phyloP scores from a whole-genome alignment of 2,797 vertebrate genomes.

The Pterois miles region DNA sequence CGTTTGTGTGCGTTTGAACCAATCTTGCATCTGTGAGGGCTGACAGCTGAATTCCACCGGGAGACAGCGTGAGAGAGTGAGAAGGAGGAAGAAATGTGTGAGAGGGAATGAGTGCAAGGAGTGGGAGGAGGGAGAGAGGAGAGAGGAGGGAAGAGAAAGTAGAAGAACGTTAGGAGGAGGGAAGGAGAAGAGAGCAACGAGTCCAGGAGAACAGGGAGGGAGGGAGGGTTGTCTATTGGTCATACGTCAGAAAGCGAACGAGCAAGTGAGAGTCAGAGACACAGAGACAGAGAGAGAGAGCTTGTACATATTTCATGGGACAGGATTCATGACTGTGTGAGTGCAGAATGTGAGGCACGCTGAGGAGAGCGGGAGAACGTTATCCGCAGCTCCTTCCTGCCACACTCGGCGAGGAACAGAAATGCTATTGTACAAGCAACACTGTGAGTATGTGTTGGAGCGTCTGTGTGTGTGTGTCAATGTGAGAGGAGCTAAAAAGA shows the following conservation, averaged over 20 bases:
- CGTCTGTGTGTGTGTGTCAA: slow-evolving; percentile 28
- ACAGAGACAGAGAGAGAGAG: slow-evolving; percentile 15
- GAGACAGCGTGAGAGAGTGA: slow-evolving; percentile 67
- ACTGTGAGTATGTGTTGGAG: slow-evolving; percentile 76
- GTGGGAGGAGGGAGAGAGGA: slow-evolving; percentile 54
- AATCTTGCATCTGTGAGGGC: slow-evolving; percentile 71
- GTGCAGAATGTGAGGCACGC: slow-evolving; percentile 79
- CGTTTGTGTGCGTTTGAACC: slow-evolving; percentile 70
- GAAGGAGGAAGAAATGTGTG: slow-evolving; percentile 57
- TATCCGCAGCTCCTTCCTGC: slow-evolving; percentile 78
- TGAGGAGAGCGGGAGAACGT: slow-evolving; percentile 75
- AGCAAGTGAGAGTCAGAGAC: slow-evolving; percentile 27
- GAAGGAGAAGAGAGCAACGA: slow-evolving; percentile 56
- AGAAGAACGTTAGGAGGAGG: slow-evolving; percentile 51
- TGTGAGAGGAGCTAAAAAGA: slow-evolving; percentile 44
- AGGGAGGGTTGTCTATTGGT: slow-evolving; percentile 70
- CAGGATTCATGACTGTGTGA: slow-evolving; percentile 74
- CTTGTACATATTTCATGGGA: slow-evolving; percentile 78
- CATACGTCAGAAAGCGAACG: slow-evolving; percentile 66
- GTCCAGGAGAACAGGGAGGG: slow-evolving; percentile 48
- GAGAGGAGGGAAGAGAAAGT: slow-evolving; percentile 65
- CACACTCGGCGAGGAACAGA: slow-evolving; percentile 77
- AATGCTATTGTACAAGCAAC: slow-evolving; percentile 82
- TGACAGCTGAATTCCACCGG: slow-evolving; percentile 81
- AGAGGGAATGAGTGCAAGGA: slow-evolving; percentile 62